These are phyloP conservation scores for Forbesichthys papilliferus DNA, from an alignment of 2,113 vertebrate species.

Conservation along the genomic window DNA sequence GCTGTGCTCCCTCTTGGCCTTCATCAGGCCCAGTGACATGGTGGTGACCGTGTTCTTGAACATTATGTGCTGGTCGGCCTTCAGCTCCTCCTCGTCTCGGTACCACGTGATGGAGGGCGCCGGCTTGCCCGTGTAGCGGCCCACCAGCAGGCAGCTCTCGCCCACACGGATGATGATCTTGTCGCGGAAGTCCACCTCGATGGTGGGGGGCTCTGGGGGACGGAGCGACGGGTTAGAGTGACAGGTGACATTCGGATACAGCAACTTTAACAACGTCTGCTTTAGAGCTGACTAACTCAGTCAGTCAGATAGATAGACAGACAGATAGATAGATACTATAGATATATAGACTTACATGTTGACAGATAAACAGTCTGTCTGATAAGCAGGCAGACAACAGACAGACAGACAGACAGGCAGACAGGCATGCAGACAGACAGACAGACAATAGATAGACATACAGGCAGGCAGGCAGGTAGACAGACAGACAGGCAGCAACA, in stretches of 20 bases:
- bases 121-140: slow-evolving; percentile 92
- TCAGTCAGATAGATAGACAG: too few relatives aligned
- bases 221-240: not conserved
- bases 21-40: slow-evolving; percentile 86
- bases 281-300: too few relatives aligned
- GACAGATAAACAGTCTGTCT: too few relatives aligned
- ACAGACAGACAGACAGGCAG: too few relatives aligned
- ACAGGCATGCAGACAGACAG: too few relatives aligned
- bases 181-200: slow-evolving; percentile 95
- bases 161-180: slow-evolving; percentile 89
- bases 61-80: slow-evolving; percentile 84
- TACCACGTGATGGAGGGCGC: slow-evolving; percentile 89
- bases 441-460: too few relatives aligned
- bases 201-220: slow-evolving; percentile 88
- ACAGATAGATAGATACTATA: too few relatives aligned
- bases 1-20: slow-evolving; percentile 87
- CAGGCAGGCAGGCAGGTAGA: not conserved
- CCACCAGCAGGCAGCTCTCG: slow-evolving; percentile 90
- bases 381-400: too few relatives aligned
- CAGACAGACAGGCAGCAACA: not conserved
- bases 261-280: not conserved
- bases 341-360: too few relatives aligned
- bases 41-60: slow-evolving; percentile 87
- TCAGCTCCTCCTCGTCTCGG: slow-evolving; percentile 85
- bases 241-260: not conserved